Conservation (phyloP, 2,797 vertebrate genomes). For the Xenentodon cancila region DNA sequence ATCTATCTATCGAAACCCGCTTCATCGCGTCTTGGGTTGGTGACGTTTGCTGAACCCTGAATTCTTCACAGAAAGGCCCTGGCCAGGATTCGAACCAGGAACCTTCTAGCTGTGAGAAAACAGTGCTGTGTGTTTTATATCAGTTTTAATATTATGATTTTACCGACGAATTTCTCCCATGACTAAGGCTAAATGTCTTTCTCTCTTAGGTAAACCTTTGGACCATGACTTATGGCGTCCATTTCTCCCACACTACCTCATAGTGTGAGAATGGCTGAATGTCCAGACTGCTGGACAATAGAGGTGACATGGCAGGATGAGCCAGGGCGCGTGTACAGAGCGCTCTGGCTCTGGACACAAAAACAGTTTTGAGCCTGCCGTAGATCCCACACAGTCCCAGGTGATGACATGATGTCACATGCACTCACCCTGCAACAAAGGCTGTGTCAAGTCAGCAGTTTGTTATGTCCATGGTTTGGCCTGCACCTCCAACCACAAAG, state of each 20-base stretch:
- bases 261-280: conserved; percentile 67
- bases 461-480: conserved; percentile 60
- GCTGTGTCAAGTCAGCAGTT: conserved; percentile 77
- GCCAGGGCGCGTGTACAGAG: conserved; percentile 56
- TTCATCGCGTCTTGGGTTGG: too few species aligned
- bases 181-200: too few species aligned
- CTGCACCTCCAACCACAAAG: conserved; percentile 67
- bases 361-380: conserved; percentile 70
- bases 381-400: conserved; percentile 69
- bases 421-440: conserved; percentile 74
- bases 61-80: too few species aligned
- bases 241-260: conserved; percentile 65
- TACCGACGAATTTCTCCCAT: too few species aligned
- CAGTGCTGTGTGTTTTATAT: too few species aligned
- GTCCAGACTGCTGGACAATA: conserved; percentile 65
- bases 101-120: too few species aligned
- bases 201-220: conserved; percentile 11
- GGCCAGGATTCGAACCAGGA: too few species aligned
- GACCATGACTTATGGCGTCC: conserved; percentile 41
- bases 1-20: too few species aligned
- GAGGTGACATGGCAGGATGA: conserved; percentile 72
- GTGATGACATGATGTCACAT: conserved; percentile 74
- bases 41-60: too few species aligned
- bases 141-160: too few species aligned
- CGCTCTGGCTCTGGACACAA: conserved; percentile 62